Conservation (phyloP, 2,113 vertebrate genomes). For the Pagrus major region DNA sequence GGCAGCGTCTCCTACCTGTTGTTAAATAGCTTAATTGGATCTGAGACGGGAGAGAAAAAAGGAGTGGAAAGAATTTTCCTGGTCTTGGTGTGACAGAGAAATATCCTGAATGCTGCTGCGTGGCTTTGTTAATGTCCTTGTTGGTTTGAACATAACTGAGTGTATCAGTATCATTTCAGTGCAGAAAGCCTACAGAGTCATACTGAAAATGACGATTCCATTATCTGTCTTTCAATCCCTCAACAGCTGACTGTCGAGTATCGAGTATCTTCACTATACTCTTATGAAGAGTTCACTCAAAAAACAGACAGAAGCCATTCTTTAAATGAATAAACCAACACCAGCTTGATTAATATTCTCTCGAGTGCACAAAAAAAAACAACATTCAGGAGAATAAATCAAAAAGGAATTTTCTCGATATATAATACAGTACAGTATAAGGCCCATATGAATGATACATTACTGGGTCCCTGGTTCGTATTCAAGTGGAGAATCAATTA, state of each 20-base stretch:
- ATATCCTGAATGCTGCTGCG: slow-evolving; percentile 3
- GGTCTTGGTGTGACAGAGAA: neutral
- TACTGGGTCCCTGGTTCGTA: slow-evolving; percentile 21
- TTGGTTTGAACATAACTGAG: neutral
- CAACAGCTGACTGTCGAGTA: neutral
- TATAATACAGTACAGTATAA: slow-evolving; percentile 16
- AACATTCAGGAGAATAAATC: too few relatives aligned
- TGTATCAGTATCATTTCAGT: neutral
- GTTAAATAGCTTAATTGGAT: slow-evolving; percentile 69
- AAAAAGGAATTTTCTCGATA: too few relatives aligned
- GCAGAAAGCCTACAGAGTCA: slow-evolving; percentile 2
- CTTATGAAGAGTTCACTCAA: too few relatives aligned
- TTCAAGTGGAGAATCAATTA: slow-evolving; percentile 62
- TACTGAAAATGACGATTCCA: slow-evolving; percentile 3
- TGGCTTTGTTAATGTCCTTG: neutral
- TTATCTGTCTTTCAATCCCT: slow-evolving; percentile 14
- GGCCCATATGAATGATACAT: slow-evolving; percentile 34
- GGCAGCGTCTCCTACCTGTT: slow-evolving; percentile 56
- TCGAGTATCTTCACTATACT: neutral
- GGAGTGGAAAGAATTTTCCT: slow-evolving; percentile 8
- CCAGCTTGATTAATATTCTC: too few relatives aligned
- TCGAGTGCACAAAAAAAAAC: too few relatives aligned
- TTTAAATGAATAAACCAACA: too few relatives aligned
- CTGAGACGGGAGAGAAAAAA: slow-evolving; percentile 9
- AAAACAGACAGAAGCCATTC: too few relatives aligned